Evolutionary conservation across 2,113 vertebrate genomes (phyloP).

Genomic region (Monopterus albus): DNA sequence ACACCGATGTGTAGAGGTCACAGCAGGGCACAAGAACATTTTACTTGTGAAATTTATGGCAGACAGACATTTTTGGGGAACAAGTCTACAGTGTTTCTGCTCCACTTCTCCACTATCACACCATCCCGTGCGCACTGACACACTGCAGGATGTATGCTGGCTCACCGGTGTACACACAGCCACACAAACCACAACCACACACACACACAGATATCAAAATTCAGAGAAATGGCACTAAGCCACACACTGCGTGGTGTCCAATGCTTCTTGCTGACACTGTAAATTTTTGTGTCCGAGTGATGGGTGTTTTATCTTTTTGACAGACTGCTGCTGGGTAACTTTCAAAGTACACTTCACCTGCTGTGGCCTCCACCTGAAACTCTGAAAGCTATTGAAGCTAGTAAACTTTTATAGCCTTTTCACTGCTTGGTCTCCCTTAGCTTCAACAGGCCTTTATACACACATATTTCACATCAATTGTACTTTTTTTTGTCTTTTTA

Average conservation of each 20-base stretch:
- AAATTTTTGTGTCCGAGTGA: conserved; percentile 53
- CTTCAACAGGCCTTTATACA: conserved; percentile 39
- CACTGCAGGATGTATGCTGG: conserved; percentile 11
- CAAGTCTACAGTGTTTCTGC: conserved; percentile 32
- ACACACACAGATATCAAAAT: conserved; percentile 16
- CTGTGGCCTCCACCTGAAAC: conserved; percentile 54
- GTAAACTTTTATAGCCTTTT: conserved; percentile 58
- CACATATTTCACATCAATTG: conserved; percentile 46
- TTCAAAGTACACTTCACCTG: conserved; percentile 55
- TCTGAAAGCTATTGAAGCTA: conserved; percentile 40
- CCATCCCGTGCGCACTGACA: no score
- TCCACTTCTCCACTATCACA: conserved; percentile 41
- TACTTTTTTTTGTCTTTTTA: conserved; percentile 32
- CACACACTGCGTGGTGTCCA: conserved; percentile 32
- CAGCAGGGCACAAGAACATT: background rate
- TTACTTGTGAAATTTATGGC: conserved; percentile 9
- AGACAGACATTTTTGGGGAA: conserved; percentile 11
- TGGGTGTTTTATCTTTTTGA: conserved; percentile 59
- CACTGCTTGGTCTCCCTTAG: conserved; percentile 28
- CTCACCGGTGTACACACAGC: no score
- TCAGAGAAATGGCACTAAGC: conserved; percentile 42
- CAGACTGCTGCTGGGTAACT: conserved; percentile 54
- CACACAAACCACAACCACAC: background rate
- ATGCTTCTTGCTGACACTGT: conserved; percentile 58
- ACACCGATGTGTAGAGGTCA: conserved; percentile 21